Percentiles rank a stretch among this genome's conserved stretches.
phyloP scores from a whole-genome alignment of 2,797 vertebrate genomes.

The Macropus fuliginosus region DNA sequence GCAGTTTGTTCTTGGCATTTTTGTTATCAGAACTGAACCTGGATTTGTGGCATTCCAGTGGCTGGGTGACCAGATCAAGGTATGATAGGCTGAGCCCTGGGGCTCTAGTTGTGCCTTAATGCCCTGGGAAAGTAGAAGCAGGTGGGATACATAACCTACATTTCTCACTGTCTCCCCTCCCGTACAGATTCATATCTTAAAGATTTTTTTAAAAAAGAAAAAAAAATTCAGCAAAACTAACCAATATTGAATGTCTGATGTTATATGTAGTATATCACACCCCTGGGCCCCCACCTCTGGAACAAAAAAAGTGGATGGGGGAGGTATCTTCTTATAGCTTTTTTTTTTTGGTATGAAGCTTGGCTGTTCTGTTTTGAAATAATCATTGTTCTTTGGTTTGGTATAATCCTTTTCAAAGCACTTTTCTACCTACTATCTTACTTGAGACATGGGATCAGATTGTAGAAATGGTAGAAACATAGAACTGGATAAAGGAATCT shows the following conservation, averaged over 20 bases:
- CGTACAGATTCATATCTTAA: background rate
- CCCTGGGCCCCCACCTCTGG: background rate
- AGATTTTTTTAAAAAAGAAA: background rate
- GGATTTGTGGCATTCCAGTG: conserved; percentile 91
- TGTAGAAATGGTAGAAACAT: background rate
- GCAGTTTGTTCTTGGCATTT: conserved; percentile 92
- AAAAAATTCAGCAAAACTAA: background rate
- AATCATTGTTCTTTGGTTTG: background rate
- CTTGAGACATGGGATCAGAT: background rate
- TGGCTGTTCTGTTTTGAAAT: background rate
- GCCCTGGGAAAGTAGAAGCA: background rate
- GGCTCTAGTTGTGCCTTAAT: background rate
- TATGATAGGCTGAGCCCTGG: conserved; percentile 66
- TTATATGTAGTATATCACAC: background rate
- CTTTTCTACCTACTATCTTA: background rate
- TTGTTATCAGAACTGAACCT: conserved; percentile 93
- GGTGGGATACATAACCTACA: background rate
- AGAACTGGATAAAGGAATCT: background rate
- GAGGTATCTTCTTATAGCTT: background rate
- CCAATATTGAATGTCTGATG: background rate
- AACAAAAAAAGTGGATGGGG: background rate
- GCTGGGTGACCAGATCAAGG: conserved; percentile 95
- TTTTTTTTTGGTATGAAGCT: background rate
- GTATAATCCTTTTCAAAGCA: background rate
- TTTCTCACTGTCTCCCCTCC: background rate